These are phyloP conservation scores for Machaerirhynchus nigripectus DNA, from an alignment of 2,113 vertebrate species.

Conservation along the genomic window DNA sequence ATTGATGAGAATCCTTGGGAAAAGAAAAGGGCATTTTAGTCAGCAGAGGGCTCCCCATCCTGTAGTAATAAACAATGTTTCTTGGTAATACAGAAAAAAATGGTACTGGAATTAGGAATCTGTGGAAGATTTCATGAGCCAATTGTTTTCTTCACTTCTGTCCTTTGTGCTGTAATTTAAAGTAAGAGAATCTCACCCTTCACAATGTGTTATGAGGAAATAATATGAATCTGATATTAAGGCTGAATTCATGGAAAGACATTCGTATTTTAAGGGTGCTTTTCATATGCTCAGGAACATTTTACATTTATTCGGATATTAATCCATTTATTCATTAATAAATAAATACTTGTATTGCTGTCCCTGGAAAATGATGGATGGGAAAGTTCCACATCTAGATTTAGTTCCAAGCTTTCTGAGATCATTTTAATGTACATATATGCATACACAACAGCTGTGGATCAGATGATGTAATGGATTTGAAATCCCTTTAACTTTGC, in stretches of 20 bases:
- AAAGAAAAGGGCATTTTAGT: background rate
- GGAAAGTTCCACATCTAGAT: background rate
- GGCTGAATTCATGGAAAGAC: background rate
- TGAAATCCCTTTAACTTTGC: background rate
- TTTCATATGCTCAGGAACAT: background rate
- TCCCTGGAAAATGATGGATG: background rate
- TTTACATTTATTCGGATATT: background rate
- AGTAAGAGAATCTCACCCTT: background rate
- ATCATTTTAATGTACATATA: background rate
- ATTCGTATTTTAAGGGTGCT: background rate
- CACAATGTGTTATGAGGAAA: background rate
- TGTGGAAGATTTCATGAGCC: background rate
- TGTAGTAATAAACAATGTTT: background rate
- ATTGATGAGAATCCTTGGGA: background rate
- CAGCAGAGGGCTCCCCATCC: slow-evolving; percentile 37
- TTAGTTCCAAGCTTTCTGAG: background rate
- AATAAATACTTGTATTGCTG: background rate
- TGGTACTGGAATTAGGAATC: background rate
- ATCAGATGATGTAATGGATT: background rate
- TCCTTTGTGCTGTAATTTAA: background rate
- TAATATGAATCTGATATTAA: background rate
- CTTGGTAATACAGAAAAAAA: background rate
- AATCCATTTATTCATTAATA: background rate
- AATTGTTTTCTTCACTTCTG: background rate
- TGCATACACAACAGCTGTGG: background rate